Evolutionary conservation across 1,140 invertebrate genomes (phyloP), one percentile per base, ranked within the genome.

Genomic region (Papilio xuthus): DNA sequence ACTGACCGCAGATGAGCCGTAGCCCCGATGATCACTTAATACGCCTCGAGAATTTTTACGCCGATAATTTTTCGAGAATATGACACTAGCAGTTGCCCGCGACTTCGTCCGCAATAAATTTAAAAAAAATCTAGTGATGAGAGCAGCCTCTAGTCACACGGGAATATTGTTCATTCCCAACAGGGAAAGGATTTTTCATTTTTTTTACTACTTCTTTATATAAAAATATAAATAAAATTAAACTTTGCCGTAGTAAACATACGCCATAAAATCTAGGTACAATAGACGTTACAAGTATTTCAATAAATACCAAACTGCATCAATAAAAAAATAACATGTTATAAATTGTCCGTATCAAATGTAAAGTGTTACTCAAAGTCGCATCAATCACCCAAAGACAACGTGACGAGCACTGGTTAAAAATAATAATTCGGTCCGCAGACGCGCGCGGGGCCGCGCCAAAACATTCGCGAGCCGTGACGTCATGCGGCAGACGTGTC

Each of bases 401-500:
- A 47, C 37, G 71, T 26, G 71, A 73, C 41, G 41, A 73, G 41
- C 60, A 47, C 41, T 60, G 44, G 67, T 37, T 73, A 80, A 74
- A 78, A 56, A 70, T 60, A 78, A 78, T 78, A 78, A 78, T 73
- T 73, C 50, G 37, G 71, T 50, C 71, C 41, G 42, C 71, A 73
- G 71, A 73, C 42, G 71, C 20, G 20, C 41, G 71, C 37, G 71
- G 26, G 71, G 37, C 41, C 71, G 71, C 37, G 71, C 71, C 71
- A 47, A 42, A 82, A 85, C 86, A 88, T 89, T 88, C 81, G 81
- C 80, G 82, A 86, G 85, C 85, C 82, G 83, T 92, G 89, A 90
- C 89, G 89, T 92, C 89, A 92, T 84, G 84, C 81, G 81, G 83
- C 74, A 82, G 81, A 72, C 82, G 86, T 87, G 88, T 90, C 88